Evolutionary conservation across 2,113 vertebrate genomes (phyloP), one percentile per base, ranked within the genome.

Genomic region (Trichechus manatus): DNA sequence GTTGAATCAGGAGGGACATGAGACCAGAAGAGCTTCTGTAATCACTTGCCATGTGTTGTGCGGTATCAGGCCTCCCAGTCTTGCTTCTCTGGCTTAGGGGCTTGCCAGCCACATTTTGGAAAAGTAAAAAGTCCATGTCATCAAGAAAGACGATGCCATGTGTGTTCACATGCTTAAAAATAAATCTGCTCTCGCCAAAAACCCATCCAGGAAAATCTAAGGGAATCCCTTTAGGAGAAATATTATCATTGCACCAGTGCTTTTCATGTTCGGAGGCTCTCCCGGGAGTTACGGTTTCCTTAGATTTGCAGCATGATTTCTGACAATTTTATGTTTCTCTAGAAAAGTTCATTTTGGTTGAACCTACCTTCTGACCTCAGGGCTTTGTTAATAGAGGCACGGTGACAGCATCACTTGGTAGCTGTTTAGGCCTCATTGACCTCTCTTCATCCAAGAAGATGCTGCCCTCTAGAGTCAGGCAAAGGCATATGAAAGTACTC

Each of bases 91-190:
- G 85, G 93, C 85, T 98, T 0, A 9, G 1, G 2, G 85, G 66
- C 50, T 96, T 82, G 79, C 89, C 97, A 96, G 81, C 82, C 87
- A 90, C 81, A 81, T 20, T 91, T 83, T 90, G 94, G 88, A 89
- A 88, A 97, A 90, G 42, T 4, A 39, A 95, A 95, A 96, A 19
- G 33, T 83, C 87, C 95, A 53, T 68, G 10, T 90, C 92, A 78
- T 95, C 63, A 44, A 6, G 25, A 97, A 93, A 56, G 36, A 93
- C 63, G 72, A 77, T 95, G 87, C 39, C 39, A 31, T 92, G 70
- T 97, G 81, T 93, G 89, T 87, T 74, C 77, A 87, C 75, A 93
- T 95, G 93, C 77, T 97, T 97, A 96, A 96, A 97, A 98, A 95
- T 96, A 97, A 95, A 94, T 93, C 80, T 94, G 93, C 50, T 95